These are phyloP conservation scores for Seira ritae DNA, from an alignment of 2,888 invertebrate species.

Conservation along the genomic window DNA sequence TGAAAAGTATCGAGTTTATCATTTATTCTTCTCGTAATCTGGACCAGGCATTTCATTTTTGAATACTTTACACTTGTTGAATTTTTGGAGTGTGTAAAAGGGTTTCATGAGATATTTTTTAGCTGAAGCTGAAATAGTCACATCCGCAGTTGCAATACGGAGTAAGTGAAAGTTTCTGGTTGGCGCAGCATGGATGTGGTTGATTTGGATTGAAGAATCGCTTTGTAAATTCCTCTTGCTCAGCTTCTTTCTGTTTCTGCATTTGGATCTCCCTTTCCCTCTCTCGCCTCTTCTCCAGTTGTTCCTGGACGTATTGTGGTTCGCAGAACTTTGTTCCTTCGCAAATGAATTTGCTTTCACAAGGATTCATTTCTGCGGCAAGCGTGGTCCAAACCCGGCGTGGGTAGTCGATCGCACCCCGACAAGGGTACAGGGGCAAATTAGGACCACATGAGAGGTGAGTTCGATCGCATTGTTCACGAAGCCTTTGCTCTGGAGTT, in stretches of 20 bases:
- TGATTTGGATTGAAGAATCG: conserved; percentile 32
- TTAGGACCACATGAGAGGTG: conserved; percentile 58
- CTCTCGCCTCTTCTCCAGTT: conserved; percentile 42
- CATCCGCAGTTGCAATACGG: conserved; percentile 59
- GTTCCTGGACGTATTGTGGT: conserved; percentile 49
- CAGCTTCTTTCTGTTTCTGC: conserved; percentile 31
- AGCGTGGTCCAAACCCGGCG: conserved; percentile 54
- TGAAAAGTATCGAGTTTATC: neutral
- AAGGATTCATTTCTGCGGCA: conserved; percentile 53
- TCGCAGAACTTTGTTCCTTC: conserved; percentile 53
- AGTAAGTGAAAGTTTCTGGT: conserved; percentile 41
- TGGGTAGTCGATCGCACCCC: conserved; percentile 66
- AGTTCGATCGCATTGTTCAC: conserved; percentile 64
- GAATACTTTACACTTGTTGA: neutral
- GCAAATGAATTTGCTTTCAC: conserved; percentile 40
- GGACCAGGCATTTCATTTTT: neutral
- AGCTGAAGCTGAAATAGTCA: conserved; percentile 24
- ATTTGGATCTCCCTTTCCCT: conserved; percentile 26
- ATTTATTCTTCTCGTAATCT: neutral
- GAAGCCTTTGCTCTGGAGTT: conserved; percentile 46
- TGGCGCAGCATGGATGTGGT: conserved; percentile 58
- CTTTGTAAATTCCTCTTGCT: conserved; percentile 24
- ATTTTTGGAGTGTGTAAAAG: too few relatives aligned
- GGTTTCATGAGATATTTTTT: neutral
- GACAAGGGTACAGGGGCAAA: conserved; percentile 66